phyloP scores from a whole-genome alignment of 2,797 vertebrate species.

The Eptatretus atami region DNA sequence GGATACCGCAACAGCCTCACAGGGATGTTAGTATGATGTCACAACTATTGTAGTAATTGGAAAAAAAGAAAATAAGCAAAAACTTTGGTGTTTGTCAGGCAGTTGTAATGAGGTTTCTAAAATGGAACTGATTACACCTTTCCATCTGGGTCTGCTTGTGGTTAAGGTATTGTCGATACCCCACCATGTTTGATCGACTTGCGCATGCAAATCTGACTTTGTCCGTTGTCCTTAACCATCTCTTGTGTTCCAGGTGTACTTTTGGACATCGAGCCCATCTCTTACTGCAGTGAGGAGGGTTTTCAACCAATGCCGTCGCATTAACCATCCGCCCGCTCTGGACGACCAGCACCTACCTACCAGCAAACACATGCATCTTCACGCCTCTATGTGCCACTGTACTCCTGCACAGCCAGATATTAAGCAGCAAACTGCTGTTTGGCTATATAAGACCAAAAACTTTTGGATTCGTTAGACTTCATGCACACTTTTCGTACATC shows the following conservation, averaged over 20 bases:
- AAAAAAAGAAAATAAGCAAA: too few relatives aligned
- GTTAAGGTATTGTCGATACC: too few relatives aligned
- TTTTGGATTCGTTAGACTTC: conserved; percentile 86
- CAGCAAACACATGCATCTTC: conserved; percentile 99
- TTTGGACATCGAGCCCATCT: conserved; percentile 97
- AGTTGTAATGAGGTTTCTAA: too few relatives aligned
- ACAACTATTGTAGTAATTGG: too few relatives aligned
- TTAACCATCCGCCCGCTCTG: conserved; percentile 92
- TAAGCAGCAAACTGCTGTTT: conserved; percentile 98
- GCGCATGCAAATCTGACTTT: too few relatives aligned
- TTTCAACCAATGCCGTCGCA: conserved; percentile 99
- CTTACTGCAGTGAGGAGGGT: conserved; percentile 82
- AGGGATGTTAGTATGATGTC: too few relatives aligned
- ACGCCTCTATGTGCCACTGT: conserved; percentile 95
- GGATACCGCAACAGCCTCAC: too few relatives aligned
- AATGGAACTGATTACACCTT: too few relatives aligned
- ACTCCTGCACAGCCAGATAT: conserved; percentile 99
- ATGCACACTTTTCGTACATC: too few relatives aligned
- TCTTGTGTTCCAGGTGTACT: conserved; percentile 42
- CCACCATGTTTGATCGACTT: too few relatives aligned
- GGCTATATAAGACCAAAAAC: conserved; percentile 99
- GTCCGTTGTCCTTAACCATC: background rate
- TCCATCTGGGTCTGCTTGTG: too few relatives aligned
- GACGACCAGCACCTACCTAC: conserved; percentile 98
- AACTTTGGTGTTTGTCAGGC: too few relatives aligned